Conservation (phyloP, 2,113 vertebrate species). For the Ceyx cyanopectus region DNA sequence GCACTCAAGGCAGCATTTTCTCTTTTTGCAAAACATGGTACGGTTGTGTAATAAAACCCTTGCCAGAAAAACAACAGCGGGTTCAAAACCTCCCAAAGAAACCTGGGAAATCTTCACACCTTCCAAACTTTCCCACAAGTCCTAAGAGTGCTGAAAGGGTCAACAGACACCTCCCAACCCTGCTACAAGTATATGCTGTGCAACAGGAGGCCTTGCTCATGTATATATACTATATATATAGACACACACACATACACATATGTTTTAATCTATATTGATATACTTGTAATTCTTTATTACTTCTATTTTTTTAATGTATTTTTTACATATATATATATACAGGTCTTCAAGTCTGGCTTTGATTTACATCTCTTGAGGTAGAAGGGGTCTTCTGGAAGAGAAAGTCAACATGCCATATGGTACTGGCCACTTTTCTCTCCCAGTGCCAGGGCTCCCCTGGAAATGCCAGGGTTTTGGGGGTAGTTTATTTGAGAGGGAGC, state of each 20-base stretch:
- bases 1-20: background rate
- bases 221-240: background rate
- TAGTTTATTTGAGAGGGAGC: accelerated
- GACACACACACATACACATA: too few relatives aligned
- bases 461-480: background rate
- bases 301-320: too few relatives aligned
- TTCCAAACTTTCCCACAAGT: background rate
- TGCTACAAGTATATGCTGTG: background rate
- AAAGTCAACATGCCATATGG: background rate
- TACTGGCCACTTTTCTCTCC: background rate
- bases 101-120: background rate
- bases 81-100: background rate
- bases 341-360: background rate
- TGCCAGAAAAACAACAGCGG: background rate
- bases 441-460: background rate
- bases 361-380: background rate
- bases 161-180: background rate
- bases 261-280: background rate
- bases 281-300: background rate
- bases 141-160: background rate
- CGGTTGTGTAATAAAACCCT: background rate
- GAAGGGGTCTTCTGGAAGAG: background rate
- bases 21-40: background rate
- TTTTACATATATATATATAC: background rate
- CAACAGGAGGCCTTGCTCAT: background rate